These are phyloP conservation scores for Linyphia triangularis DNA, from an alignment of 2,888 invertebrate species.

Conservation along the genomic window DNA sequence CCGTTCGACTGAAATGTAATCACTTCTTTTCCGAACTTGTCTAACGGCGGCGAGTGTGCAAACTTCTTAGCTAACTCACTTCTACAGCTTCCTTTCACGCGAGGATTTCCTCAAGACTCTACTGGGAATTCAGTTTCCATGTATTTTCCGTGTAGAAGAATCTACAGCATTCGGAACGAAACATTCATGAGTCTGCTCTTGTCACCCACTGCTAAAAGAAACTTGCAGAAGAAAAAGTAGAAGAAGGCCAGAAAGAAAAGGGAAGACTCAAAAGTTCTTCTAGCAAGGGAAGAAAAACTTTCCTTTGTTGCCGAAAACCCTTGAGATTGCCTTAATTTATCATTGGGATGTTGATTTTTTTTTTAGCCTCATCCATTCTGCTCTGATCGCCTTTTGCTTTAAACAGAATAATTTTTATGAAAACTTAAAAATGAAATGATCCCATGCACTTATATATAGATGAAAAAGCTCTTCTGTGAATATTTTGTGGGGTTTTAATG, in stretches of 20 bases:
- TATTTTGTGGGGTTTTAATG: slow-evolving; percentile 36
- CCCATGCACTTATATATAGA: slow-evolving; percentile 1
- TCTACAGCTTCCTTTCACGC: slow-evolving; percentile 6
- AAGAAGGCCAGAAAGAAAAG: not conserved
- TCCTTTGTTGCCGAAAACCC: slow-evolving; percentile 34
- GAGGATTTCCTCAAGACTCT: not conserved
- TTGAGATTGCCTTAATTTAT: slow-evolving; percentile 69
- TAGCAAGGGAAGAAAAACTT: slow-evolving; percentile 33
- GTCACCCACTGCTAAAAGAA: slow-evolving; percentile 16
- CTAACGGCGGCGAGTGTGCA: not conserved
- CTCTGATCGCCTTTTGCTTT: slow-evolving; percentile 37
- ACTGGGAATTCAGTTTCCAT: slow-evolving; percentile 5
- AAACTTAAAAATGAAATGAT: not conserved
- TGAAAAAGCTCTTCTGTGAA: slow-evolving; percentile 20
- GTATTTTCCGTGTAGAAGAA: slow-evolving; percentile 29
- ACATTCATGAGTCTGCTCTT: slow-evolving; percentile 59
- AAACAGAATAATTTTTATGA: slow-evolving; percentile 38
- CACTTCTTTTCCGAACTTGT: not conserved
- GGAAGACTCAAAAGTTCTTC: not conserved
- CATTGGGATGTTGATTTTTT: slow-evolving; percentile 42
- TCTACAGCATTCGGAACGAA: slow-evolving; percentile 24
- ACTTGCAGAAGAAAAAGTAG: not conserved
- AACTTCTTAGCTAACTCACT: slow-evolving; percentile 16
- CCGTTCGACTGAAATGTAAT: not conserved
- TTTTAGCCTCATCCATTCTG: not conserved